Conservation (phyloP, 2,888 invertebrate genomes). For the Eristalis arbustorum region DNA sequence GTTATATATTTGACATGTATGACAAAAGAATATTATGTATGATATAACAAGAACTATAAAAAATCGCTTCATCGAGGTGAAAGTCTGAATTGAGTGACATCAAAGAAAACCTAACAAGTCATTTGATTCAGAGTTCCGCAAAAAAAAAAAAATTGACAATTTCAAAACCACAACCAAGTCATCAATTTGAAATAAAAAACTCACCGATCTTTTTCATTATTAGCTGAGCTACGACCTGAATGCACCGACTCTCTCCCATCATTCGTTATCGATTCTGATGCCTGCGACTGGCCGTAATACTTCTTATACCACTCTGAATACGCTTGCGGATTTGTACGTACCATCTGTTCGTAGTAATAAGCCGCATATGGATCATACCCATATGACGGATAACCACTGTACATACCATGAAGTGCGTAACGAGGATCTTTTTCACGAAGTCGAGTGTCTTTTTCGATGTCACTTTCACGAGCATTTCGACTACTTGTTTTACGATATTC, state of each 20-base stretch:
- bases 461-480: slow-evolving; percentile 77
- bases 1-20: no score
- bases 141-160: background rate
- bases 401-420: slow-evolving; percentile 72
- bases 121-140: background rate
- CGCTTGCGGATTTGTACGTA: slow-evolving; percentile 88
- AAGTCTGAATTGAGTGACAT: no score
- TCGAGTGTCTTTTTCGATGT: slow-evolving; percentile 75
- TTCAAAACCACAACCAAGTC: slow-evolving; percentile 27
- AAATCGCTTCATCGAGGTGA: no score
- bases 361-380: slow-evolving; percentile 83
- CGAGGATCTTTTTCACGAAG: slow-evolving; percentile 73
- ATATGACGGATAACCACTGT: slow-evolving; percentile 73
- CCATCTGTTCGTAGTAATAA: slow-evolving; percentile 88
- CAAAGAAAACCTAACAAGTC: background rate
- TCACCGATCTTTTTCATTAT: slow-evolving; percentile 85
- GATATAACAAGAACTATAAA: no score
- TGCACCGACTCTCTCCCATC: slow-evolving; percentile 90
- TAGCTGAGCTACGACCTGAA: slow-evolving; percentile 90
- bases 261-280: slow-evolving; percentile 59
- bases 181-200: slow-evolving; percentile 72
- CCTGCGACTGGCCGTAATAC: slow-evolving; percentile 81
- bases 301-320: slow-evolving; percentile 90
- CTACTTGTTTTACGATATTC: slow-evolving; percentile 79
- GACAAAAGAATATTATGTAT: no score